Conservation (phyloP, 2,888 invertebrate genomes). For the Lithophane socia region DNA sequence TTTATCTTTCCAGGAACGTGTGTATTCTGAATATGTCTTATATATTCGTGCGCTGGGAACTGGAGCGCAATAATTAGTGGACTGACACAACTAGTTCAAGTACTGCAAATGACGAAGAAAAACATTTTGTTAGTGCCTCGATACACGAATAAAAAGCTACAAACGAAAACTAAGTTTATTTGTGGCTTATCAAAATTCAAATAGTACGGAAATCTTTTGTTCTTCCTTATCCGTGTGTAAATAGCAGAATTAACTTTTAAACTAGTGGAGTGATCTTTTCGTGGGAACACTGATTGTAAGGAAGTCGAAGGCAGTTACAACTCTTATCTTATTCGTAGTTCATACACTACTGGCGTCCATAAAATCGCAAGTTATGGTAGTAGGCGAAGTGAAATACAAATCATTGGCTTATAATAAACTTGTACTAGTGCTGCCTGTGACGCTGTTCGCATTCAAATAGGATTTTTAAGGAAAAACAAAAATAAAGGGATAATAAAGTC, state of each 20-base stretch:
- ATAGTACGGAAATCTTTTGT: constrained; percentile 43
- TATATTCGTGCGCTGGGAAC: constrained; percentile 9
- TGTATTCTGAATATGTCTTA: constrained; percentile 23
- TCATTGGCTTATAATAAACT: constrained; percentile 63
- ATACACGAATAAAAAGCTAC: constrained; percentile 31
- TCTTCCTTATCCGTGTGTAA: constrained; percentile 56
- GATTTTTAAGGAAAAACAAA: constrained; percentile 59
- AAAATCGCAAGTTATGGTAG: constrained; percentile 55
- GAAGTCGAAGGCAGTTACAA: constrained; percentile 56
- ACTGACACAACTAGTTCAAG: constrained; percentile 16
- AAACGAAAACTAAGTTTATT: constrained; percentile 43
- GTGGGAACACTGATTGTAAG: constrained; percentile 68
- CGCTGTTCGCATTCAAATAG: constrained; percentile 60
- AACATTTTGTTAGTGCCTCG: constrained; percentile 31
- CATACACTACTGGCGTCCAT: constrained; percentile 50
- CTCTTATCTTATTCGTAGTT: constrained; percentile 57
- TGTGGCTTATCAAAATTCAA: constrained; percentile 49
- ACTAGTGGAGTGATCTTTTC: constrained; percentile 64
- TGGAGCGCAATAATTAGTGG: constrained; percentile 29
- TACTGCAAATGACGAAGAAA: constrained; percentile 27
- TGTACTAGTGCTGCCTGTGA: constrained; percentile 48
- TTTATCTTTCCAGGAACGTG: constrained; percentile 38
- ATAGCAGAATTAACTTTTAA: constrained; percentile 62
- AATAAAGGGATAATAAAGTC: constrained; percentile 45
- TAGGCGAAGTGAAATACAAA: constrained; percentile 57